These are phyloP conservation scores for Carabus problematicus DNA, from an alignment of 2,888 invertebrate species.

Conservation along the genomic window DNA sequence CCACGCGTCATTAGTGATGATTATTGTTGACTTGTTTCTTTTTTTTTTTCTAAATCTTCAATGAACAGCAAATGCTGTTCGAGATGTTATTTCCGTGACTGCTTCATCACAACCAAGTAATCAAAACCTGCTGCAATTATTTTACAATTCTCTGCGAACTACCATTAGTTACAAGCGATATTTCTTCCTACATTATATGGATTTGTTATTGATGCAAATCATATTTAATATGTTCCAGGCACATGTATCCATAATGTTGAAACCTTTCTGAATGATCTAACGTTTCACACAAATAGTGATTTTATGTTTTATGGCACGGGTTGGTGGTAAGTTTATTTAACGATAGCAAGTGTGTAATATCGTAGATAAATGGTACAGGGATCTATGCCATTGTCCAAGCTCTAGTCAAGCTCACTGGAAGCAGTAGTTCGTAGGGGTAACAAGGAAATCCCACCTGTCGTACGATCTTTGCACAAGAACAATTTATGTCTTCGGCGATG, in stretches of 20 bases:
- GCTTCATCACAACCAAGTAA: slow-evolving; percentile 17
- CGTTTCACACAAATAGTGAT: no score
- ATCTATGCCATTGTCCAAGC: no score
- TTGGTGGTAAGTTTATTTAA: no score
- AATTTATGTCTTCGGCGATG: slow-evolving; percentile 21
- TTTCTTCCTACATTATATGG: background rate
- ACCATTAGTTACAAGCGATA: slow-evolving; percentile 2
- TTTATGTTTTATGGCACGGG: no score
- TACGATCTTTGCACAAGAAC: background rate
- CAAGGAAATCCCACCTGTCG: slow-evolving; percentile 15
- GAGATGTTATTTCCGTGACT: slow-evolving; percentile 18
- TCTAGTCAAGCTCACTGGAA: no score
- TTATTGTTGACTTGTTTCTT: slow-evolving; percentile 14
- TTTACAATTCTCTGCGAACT: slow-evolving; percentile 12
- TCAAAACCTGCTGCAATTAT: slow-evolving; percentile 13
- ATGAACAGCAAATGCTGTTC: slow-evolving; percentile 11
- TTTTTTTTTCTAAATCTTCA: slow-evolving; percentile 16
- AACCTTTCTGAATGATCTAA: background rate
- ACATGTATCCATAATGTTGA: background rate
- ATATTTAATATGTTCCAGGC: background rate
- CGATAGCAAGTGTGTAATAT: no score
- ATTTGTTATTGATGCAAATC: slow-evolving; percentile 3
- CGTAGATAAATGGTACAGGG: no score
- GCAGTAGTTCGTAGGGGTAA: slow-evolving; percentile 9
- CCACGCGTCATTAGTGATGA: slow-evolving; percentile 17